Conservation (phyloP, 2,113 vertebrate species). For the Catharus bicknelli region DNA sequence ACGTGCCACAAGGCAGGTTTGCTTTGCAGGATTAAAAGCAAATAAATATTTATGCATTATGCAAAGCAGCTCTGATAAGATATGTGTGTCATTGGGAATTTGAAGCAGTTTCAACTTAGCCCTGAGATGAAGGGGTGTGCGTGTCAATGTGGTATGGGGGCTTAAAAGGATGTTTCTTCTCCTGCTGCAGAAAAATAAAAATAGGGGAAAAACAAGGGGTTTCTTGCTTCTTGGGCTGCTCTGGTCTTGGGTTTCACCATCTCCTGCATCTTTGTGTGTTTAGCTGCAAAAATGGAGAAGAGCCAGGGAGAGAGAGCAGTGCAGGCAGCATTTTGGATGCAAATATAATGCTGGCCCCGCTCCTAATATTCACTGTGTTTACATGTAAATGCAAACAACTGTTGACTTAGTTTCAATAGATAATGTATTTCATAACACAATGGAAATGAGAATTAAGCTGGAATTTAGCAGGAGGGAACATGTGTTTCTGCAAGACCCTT, state of each 20-base stretch:
- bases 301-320: slow-evolving; percentile 43
- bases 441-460: slow-evolving; percentile 58
- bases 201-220: background rate
- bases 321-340: slow-evolving; percentile 47
- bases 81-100: slow-evolving; percentile 50
- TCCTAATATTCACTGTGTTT: slow-evolving; percentile 61
- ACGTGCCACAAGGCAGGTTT: slow-evolving; percentile 62
- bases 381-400: slow-evolving; percentile 67
- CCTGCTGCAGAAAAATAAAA: background rate
- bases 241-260: slow-evolving; percentile 3
- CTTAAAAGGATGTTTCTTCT: background rate
- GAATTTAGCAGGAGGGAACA: slow-evolving; percentile 40
- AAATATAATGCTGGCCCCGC: slow-evolving; percentile 44
- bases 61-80: slow-evolving; percentile 57
- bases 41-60: slow-evolving; percentile 72
- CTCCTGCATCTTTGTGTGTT: background rate
- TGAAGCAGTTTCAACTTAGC: slow-evolving; percentile 42
- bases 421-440: slow-evolving; percentile 61
- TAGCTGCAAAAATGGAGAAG: slow-evolving; percentile 41
- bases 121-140: background rate
- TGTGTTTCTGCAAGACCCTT: slow-evolving; percentile 5
- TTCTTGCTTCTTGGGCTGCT: background rate
- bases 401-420: slow-evolving; percentile 70
- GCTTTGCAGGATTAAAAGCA: slow-evolving; percentile 70
- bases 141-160: background rate